These are phyloP conservation scores for Apus apus DNA, from an alignment of 2,113 vertebrate genomes.

Conservation along the genomic window DNA sequence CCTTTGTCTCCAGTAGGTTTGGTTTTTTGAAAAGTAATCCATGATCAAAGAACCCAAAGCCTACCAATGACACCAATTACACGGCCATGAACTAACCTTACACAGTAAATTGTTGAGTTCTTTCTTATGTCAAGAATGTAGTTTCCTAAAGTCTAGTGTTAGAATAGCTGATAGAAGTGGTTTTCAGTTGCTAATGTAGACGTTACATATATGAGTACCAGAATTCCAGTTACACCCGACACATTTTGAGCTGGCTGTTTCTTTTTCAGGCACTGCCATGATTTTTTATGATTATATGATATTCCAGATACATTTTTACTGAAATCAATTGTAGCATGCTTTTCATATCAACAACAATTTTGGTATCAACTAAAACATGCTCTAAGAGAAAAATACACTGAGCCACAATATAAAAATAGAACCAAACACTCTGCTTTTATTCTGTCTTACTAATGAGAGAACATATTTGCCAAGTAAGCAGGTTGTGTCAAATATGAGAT, in stretches of 20 bases:
- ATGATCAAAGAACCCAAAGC: too few relatives aligned
- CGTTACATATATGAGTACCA: rapidly evolving
- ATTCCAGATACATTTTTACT: neutral
- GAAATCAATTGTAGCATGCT: neutral
- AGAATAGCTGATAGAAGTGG: neutral
- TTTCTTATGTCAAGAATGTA: neutral
- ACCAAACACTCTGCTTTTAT: neutral
- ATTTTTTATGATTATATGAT: neutral
- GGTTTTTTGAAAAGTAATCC: too few relatives aligned
- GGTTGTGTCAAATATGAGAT: neutral
- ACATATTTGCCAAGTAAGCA: neutral
- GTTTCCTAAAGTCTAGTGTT: neutral
- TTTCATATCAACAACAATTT: neutral
- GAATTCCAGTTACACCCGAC: neutral
- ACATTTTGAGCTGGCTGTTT: neutral
- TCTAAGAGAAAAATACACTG: rapidly evolving
- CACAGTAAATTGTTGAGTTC: neutral
- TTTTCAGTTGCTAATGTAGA: neutral
- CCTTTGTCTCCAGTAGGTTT: too few relatives aligned
- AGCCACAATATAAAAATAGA: neutral
- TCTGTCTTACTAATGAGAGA: neutral
- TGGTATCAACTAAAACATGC: rapidly evolving
- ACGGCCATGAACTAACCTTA: too few relatives aligned
- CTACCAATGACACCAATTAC: too few relatives aligned
- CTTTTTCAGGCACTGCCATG: neutral